Conservation (phyloP, 2,797 vertebrate genomes). For the Sphaeramia orbicularis region DNA sequence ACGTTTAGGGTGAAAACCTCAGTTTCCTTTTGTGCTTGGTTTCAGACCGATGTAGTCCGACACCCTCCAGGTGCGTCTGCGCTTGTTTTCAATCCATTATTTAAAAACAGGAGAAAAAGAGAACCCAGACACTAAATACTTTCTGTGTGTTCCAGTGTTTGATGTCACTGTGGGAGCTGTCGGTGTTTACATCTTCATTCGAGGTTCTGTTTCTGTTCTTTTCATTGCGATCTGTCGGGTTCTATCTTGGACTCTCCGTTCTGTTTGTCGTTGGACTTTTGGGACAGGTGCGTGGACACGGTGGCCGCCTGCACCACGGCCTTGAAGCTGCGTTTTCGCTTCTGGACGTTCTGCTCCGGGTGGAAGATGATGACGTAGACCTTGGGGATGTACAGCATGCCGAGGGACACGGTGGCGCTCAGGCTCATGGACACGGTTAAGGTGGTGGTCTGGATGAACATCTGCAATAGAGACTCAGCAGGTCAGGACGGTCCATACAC, state of each 20-base stretch:
- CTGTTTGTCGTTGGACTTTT: conserved; percentile 83
- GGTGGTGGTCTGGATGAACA: conserved; percentile 93
- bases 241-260: conserved; percentile 85
- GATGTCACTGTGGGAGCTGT: background rate
- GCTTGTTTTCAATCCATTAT: conserved; percentile 42
- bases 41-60: conserved; percentile 25
- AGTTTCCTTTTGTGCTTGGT: conserved; percentile 34
- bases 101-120: background rate
- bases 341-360: conserved; percentile 93
- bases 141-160: background rate
- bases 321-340: conserved; percentile 92
- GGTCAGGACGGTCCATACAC: conserved; percentile 9
- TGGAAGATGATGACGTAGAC: conserved; percentile 92
- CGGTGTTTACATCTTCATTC: background rate
- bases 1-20: background rate
- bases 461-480: conserved; percentile 73
- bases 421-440: conserved; percentile 92
- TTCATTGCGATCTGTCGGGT: conserved; percentile 81
- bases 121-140: conserved; percentile 20
- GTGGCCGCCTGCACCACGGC: conserved; percentile 83
- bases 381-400: conserved; percentile 94
- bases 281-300: conserved; percentile 83
- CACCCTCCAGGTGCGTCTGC: conserved; percentile 25
- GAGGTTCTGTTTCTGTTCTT: background rate
- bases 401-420: conserved; percentile 91